These are phyloP conservation scores for Nannoperca obscura DNA, from an alignment of 2,797 vertebrate species.

Conservation along the genomic window DNA sequence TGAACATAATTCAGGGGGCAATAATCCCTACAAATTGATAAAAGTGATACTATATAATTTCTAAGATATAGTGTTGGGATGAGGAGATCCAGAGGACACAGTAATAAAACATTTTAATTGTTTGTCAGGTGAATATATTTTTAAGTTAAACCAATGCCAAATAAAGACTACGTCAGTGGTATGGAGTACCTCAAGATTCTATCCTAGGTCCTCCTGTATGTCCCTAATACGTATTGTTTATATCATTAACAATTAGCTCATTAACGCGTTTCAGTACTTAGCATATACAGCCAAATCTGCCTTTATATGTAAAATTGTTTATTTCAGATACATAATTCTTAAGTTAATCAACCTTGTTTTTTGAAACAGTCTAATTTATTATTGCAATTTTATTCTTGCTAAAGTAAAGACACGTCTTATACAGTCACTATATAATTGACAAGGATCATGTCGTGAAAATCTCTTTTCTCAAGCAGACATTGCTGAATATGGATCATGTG, in stretches of 20 bases:
- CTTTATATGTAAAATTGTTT: background rate
- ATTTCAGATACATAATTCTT: background rate
- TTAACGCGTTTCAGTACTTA: no score
- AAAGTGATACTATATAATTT: background rate
- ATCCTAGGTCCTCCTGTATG: background rate
- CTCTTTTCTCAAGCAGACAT: background rate
- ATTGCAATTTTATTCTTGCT: background rate
- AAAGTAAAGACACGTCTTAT: background rate
- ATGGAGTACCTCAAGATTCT: constrained; percentile 1
- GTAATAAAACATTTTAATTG: background rate
- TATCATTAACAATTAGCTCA: background rate
- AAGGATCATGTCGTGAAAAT: background rate
- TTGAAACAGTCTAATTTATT: background rate
- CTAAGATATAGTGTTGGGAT: no score
- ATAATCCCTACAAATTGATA: background rate
- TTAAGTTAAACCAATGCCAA: background rate
- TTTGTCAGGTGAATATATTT: background rate
- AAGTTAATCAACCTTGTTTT: background rate
- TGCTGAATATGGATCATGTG: background rate
- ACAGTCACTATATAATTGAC: background rate
- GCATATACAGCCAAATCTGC: background rate
- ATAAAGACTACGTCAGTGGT: background rate
- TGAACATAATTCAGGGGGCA: background rate
- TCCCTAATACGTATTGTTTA: background rate
- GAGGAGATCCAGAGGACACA: background rate